A percentile compares a stretch with the other conserved stretches of the same genome.
phyloP scores from a whole-genome alignment of 2,888 invertebrate species.

The Yponomeuta plumbellus region DNA sequence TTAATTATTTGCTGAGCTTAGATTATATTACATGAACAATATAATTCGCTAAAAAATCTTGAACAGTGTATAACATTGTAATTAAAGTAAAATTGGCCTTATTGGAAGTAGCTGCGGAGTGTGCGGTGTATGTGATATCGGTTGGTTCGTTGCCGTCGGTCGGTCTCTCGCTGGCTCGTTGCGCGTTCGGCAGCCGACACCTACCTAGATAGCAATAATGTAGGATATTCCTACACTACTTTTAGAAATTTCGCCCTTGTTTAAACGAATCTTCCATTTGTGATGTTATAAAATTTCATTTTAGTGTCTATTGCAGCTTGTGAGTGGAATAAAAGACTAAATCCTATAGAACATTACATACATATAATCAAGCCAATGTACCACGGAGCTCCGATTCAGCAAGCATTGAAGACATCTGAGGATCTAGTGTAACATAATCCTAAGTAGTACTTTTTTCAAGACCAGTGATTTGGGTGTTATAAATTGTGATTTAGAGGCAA shows the following conservation, averaged over 20 bases:
- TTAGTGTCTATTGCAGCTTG: slow-evolving; percentile 54
- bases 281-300: slow-evolving; percentile 8
- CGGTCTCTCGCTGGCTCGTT: slow-evolving; percentile 32
- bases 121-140: background rate
- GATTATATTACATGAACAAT: slow-evolving; percentile 42
- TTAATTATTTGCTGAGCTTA: slow-evolving; percentile 58
- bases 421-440: slow-evolving; percentile 72
- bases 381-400: slow-evolving; percentile 84
- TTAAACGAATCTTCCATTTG: slow-evolving; percentile 4
- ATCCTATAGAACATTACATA: slow-evolving; percentile 33
- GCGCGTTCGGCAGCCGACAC: slow-evolving; percentile 42
- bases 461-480: slow-evolving; percentile 54
- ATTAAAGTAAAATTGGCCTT: slow-evolving; percentile 35
- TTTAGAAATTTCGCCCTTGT: background rate
- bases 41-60: slow-evolving; percentile 33
- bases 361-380: slow-evolving; percentile 57
- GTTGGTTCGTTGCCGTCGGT: slow-evolving; percentile 19
- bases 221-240: slow-evolving; percentile 40
- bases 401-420: slow-evolving; percentile 94
- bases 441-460: slow-evolving; percentile 73
- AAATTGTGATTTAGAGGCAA: slow-evolving; percentile 52
- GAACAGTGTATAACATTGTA: slow-evolving; percentile 28
- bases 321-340: slow-evolving; percentile 53
- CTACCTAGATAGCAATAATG: slow-evolving; percentile 55
- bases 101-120: slow-evolving; percentile 25